Evolutionary conservation across 2,113 vertebrate genomes (phyloP).

Genomic region (Vulpes vulpes): DNA sequence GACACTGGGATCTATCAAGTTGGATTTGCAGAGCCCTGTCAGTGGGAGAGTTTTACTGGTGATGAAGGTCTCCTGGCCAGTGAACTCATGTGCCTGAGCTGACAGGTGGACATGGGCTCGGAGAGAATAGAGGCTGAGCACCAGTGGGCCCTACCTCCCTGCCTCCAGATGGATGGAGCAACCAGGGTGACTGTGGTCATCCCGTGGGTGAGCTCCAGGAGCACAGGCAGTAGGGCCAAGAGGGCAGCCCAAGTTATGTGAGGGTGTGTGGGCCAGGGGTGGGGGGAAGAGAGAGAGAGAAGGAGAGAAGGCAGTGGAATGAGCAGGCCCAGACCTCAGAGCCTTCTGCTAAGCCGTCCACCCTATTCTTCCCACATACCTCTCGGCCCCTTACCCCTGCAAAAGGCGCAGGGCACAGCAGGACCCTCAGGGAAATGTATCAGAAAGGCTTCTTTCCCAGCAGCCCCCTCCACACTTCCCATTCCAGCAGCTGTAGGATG

Average conservation of each 20-base stretch:
- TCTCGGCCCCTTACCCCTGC: accelerated
- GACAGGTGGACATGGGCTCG: background rate
- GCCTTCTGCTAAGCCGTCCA: accelerated
- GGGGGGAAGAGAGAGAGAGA: background rate
- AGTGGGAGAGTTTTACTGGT: background rate
- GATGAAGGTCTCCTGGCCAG: accelerated
- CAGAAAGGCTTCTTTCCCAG: accelerated
- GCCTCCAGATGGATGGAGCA: accelerated
- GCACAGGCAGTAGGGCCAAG: background rate
- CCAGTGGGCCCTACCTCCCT: accelerated
- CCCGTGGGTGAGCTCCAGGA: background rate
- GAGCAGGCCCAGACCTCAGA: accelerated
- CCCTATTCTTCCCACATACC: accelerated
- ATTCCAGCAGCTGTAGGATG: accelerated
- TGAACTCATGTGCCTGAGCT: accelerated
- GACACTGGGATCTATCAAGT: accelerated
- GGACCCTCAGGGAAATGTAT: background rate
- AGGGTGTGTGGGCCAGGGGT: background rate
- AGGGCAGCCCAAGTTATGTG: too few relatives aligned
- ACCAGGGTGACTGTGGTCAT: background rate
- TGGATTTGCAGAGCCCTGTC: background rate
- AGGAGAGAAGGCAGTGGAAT: background rate
- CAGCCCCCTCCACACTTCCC: accelerated
- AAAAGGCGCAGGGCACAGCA: accelerated
- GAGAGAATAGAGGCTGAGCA: background rate